phyloP scores from a whole-genome alignment of 2,888 invertebrate species.

The Perithous albicinctus region DNA sequence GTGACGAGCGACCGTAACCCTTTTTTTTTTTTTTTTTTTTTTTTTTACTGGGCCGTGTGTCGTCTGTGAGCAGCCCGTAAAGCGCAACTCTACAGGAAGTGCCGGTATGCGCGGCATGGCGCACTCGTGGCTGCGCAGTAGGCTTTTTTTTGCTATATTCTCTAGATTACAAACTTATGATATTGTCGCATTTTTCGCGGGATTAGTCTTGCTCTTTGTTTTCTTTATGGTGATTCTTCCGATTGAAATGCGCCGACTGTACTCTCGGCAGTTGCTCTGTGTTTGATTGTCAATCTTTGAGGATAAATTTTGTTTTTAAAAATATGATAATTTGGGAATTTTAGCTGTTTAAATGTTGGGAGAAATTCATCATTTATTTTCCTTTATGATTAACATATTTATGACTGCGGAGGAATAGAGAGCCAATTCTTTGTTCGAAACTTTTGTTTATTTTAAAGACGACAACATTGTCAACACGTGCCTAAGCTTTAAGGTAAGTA shows the following conservation, averaged over 20 bases:
- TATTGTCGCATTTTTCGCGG: not conserved
- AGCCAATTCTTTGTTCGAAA: not conserved
- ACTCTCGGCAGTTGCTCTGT: too few relatives aligned
- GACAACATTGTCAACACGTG: not conserved
- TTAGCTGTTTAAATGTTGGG: too few relatives aligned
- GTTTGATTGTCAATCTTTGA: not conserved
- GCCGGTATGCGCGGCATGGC: not conserved
- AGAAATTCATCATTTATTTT: too few relatives aligned
- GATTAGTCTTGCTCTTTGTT: not conserved
- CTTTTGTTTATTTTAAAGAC: not conserved
- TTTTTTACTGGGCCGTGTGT: too few relatives aligned
- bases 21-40: too few relatives aligned
- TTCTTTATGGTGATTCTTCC: too few relatives aligned
- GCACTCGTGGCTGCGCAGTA: not conserved
- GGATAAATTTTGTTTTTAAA: not conserved
- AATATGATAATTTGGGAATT: too few relatives aligned
- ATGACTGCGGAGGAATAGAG: too few relatives aligned
- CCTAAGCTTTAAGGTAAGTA: not conserved
- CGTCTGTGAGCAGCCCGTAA: not conserved
- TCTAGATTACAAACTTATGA: too few relatives aligned
- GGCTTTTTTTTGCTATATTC: too few relatives aligned
- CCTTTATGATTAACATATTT: too few relatives aligned
- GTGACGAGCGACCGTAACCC: constrained; percentile 19
- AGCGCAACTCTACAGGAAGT: not conserved
- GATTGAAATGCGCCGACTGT: too few relatives aligned